phyloP scores from a whole-genome alignment of 2,797 vertebrate species.

The Staurois parvus region DNA sequence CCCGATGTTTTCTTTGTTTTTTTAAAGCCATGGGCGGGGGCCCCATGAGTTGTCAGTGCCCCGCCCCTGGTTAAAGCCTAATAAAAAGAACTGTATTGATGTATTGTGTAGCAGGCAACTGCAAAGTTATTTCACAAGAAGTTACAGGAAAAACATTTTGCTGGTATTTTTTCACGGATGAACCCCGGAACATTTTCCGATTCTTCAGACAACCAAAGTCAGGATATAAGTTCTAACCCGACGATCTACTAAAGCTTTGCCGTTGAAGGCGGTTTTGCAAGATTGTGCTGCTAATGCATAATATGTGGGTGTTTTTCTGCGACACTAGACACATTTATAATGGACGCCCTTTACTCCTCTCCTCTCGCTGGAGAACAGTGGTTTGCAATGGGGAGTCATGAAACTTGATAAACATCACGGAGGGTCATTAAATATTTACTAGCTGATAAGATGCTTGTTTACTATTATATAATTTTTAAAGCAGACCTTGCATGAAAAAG shows the following conservation, averaged over 20 bases:
- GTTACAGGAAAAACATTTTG: neutral
- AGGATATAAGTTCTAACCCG: neutral
- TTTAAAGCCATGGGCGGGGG: no score
- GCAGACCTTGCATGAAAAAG: no score
- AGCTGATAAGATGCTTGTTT: neutral
- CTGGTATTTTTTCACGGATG: neutral
- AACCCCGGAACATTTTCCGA: neutral
- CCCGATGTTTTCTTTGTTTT: neutral
- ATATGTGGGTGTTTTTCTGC: neutral
- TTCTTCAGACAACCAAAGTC: neutral
- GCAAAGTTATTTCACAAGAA: neutral
- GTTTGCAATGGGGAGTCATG: neutral
- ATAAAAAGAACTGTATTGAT: neutral
- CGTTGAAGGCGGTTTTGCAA: neutral
- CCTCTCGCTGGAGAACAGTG: neutral
- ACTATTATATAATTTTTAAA: no score
- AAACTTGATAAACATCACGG: neutral
- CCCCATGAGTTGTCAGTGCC: no score
- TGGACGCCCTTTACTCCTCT: neutral
- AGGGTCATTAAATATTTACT: slow-evolving; percentile 10
- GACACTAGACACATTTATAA: neutral
- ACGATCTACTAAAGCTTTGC: slow-evolving; percentile 15
- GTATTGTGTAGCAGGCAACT: neutral
- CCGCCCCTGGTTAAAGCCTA: no score
- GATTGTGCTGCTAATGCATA: neutral